Base-by-base conservation (phyloP, 2,113 vertebrate species). In the Sapayoa aenigma region DNA sequence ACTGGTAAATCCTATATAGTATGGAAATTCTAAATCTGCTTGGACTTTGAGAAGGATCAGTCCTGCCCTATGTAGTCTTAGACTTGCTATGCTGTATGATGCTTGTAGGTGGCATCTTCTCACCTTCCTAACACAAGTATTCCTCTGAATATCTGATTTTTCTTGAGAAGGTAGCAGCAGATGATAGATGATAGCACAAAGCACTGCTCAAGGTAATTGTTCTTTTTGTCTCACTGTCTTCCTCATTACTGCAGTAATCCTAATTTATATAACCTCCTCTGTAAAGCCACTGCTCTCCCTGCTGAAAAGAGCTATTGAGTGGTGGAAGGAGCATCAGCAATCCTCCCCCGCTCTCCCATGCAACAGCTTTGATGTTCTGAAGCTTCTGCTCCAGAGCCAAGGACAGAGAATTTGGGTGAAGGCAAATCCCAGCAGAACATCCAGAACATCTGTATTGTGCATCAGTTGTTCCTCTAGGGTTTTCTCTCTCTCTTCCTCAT, bases 231-330 rank as follows among this genome's bases (percentile, higher is more conserved):
- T 77, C 27, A 9, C 50, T 21, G 11, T 12, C 41, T 77, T 56
- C 27, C 35, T 6, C 5, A 8, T 33, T 50, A 22, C 14, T 55
- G 59, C 39, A 72, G 5, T 35, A 44, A 66, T 24, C 46, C 27
- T 44, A 11, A 17, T 9, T 47, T 37, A 5, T 20, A 9, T 13
- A 60, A 72, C 31, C 15, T 35, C 22, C 31, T 65, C 19, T 60
- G 23, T 39, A 82, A 82, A 76, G 8, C 41, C 65, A 25, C 52
- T 44, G 41, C 35, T 39, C 5, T 66, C n/a, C 42, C 53, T 3
- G 2, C 50, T 55, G n/a, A 37, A 60, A 42, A 0, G 1, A 14
- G 19, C 37, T 31, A 15, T 6, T 28, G 30, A 21, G 11, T 6
- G 12, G 19, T 37, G 19, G 35, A 84, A 49, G 46, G 35, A 60